A percentile compares a stretch with the other conserved stretches of the same genome.
phyloP scores from a whole-genome alignment of 2,797 vertebrate species.

The Neostethus bicornis region DNA sequence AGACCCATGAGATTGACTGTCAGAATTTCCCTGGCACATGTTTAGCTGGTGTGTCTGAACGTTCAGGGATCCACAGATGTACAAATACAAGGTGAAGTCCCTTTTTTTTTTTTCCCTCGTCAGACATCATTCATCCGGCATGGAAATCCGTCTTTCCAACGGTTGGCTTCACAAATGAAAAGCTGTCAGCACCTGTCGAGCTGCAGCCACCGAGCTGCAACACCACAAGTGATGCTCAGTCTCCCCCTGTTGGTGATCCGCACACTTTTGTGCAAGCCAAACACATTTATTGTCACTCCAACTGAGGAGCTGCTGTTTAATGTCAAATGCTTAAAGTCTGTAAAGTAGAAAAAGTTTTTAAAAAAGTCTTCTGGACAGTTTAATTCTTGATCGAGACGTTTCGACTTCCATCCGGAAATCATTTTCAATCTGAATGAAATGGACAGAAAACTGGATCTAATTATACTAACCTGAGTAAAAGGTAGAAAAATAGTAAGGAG shows the following conservation, averaged over 20 bases:
- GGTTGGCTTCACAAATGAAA: conserved; percentile 24
- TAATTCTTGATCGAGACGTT: no score
- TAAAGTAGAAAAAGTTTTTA: conserved; percentile 33
- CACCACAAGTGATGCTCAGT: conserved; percentile 25
- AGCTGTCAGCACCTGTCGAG: conserved; percentile 44
- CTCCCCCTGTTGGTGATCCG: conserved; percentile 61
- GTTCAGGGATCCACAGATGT: neutral
- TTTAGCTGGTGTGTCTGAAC: conserved; percentile 3
- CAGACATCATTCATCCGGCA: conserved; percentile 33
- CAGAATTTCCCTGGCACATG: conserved; percentile 21
- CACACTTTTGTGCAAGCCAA: conserved; percentile 4
- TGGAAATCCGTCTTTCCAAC: conserved; percentile 51
- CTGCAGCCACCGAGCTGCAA: conserved; percentile 4
- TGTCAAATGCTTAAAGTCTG: conserved; percentile 30
- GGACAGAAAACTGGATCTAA: no score
- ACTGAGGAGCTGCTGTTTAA: conserved; percentile 28
- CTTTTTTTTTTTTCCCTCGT: conserved; percentile 28
- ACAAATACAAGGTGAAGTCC: conserved; percentile 8
- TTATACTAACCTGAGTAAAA: no score
- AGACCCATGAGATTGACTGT: conserved; percentile 15
- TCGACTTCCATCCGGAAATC: no score
- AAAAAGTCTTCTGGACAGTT: no score
- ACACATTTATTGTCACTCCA: conserved; percentile 10
- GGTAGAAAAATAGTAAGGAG: no score
- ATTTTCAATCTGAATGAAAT: no score